phyloP scores from a whole-genome alignment of 2,888 invertebrate species.

The Trachelus tabidus region DNA sequence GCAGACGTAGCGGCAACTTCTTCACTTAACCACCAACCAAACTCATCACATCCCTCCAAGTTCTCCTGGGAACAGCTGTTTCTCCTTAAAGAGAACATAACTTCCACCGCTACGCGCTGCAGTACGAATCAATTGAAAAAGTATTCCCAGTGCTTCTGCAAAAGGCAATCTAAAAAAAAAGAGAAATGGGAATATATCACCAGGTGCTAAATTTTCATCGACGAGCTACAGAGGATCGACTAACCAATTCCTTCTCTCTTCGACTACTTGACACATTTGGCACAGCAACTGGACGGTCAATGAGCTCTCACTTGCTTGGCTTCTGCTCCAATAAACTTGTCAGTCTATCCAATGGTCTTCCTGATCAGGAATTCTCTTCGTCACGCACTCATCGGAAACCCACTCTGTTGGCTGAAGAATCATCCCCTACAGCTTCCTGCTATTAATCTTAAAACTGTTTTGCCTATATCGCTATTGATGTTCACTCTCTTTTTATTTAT shows the following conservation, averaged over 20 bases:
- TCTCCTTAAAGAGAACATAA: constrained; percentile 47
- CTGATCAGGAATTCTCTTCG: background rate
- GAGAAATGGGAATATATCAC: background rate
- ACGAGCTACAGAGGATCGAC: background rate
- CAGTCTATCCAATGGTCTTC: background rate
- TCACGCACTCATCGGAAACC: constrained; percentile 14
- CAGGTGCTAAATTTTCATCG: background rate
- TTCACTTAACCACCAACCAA: constrained; percentile 56
- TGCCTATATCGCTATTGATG: background rate
- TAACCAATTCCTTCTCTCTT: constrained; percentile 9
- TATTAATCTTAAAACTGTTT: background rate
- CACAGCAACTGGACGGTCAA: constrained; percentile 7
- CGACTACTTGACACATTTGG: constrained; percentile 18
- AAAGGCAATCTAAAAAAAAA: background rate
- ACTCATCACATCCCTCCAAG: constrained; percentile 41
- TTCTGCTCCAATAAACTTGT: constrained; percentile 31
- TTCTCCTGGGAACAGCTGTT: constrained; percentile 21
- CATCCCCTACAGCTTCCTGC: background rate
- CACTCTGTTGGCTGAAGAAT: constrained; percentile 11
- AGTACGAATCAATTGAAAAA: background rate
- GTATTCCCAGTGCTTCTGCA: background rate
- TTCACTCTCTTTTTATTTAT: background rate
- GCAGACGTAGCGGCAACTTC: constrained; percentile 16
- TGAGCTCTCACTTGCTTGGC: constrained; percentile 36
- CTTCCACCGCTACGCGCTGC: background rate